Evolutionary conservation across 2,113 vertebrate genomes (phyloP).

Genomic region (Melozone crissalis): DNA sequence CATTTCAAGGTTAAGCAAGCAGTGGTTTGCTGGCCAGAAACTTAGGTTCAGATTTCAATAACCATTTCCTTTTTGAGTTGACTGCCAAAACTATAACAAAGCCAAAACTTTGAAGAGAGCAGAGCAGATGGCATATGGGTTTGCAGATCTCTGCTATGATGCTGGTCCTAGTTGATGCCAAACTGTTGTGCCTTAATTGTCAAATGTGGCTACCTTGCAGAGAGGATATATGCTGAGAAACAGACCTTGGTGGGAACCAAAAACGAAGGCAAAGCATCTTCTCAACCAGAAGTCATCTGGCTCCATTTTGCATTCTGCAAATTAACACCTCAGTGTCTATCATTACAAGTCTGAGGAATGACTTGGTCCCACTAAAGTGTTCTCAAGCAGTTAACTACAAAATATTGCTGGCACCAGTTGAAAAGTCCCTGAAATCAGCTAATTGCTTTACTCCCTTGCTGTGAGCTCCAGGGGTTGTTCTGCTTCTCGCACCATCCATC

Average conservation of each 20-base stretch:
- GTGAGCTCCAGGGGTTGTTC: not conserved
- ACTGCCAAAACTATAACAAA: not conserved
- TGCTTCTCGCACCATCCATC: not conserved
- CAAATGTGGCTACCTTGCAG: not conserved
- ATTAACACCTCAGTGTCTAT: not conserved
- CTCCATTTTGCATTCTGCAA: not conserved
- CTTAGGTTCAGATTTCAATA: not conserved
- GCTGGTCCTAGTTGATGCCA: not conserved
- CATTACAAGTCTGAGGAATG: not conserved
- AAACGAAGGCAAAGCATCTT: not conserved
- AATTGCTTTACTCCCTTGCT: not conserved
- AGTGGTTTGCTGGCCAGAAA: not conserved
- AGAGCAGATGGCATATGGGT: not conserved
- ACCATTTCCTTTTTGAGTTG: not conserved
- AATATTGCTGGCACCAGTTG: not conserved
- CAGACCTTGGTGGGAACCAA: not conserved
- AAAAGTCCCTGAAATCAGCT: not conserved
- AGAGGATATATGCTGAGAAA: not conserved
- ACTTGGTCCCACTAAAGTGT: not conserved
- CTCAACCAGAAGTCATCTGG: slow-evolving; percentile 7
- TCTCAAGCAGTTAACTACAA: not conserved
- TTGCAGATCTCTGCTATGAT: not conserved
- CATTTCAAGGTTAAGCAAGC: not conserved
- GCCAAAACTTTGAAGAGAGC: not conserved
- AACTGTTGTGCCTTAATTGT: not conserved